These are phyloP conservation scores for Branchinecta lynchi DNA, from an alignment of 1,140 invertebrate genomes.

Conservation along the genomic window DNA sequence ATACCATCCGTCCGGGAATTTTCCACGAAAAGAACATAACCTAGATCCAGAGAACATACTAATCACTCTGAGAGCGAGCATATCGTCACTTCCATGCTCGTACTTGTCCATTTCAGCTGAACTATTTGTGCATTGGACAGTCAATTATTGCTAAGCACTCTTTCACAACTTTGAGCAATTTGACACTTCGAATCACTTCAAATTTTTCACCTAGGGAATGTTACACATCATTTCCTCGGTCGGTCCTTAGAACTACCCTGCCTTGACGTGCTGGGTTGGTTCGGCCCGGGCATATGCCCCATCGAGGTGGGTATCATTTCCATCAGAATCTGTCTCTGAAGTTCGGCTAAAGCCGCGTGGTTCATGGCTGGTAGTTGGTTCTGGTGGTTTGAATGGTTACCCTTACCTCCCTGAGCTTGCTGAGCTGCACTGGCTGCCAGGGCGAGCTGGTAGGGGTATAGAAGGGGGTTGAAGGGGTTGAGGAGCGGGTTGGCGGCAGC, in stretches of 20 bases:
- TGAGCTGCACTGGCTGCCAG: constrained; percentile 44
- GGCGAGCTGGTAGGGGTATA: constrained; percentile 70
- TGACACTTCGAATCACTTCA: too few species aligned
- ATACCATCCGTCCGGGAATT: too few species aligned
- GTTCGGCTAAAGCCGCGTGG: constrained; percentile 49
- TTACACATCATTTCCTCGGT: neutral
- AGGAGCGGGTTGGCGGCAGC: constrained; percentile 34
- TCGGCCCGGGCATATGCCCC: neutral
- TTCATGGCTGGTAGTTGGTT: constrained; percentile 24
- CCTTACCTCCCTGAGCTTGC: constrained; percentile 34
- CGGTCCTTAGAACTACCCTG: neutral
- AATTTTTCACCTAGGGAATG: neutral
- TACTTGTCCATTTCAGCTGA: too few species aligned
- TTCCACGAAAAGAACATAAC: too few species aligned
- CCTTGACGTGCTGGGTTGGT: constrained; percentile 2
- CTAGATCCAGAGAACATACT: too few species aligned
- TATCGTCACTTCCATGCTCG: too few species aligned
- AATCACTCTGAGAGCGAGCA: too few species aligned
- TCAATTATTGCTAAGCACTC: too few species aligned
- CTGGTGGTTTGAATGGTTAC: constrained; percentile 34
- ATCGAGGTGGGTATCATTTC: constrained; percentile 66
- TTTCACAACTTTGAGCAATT: too few species aligned
- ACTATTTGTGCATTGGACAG: too few species aligned
- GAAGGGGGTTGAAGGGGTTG: constrained; percentile 65
- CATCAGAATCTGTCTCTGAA: constrained; percentile 85